Evolutionary conservation across 2,888 invertebrate genomes (phyloP), one percentile per base, ranked within the genome.

Genomic region (Cephus spinipes): DNA sequence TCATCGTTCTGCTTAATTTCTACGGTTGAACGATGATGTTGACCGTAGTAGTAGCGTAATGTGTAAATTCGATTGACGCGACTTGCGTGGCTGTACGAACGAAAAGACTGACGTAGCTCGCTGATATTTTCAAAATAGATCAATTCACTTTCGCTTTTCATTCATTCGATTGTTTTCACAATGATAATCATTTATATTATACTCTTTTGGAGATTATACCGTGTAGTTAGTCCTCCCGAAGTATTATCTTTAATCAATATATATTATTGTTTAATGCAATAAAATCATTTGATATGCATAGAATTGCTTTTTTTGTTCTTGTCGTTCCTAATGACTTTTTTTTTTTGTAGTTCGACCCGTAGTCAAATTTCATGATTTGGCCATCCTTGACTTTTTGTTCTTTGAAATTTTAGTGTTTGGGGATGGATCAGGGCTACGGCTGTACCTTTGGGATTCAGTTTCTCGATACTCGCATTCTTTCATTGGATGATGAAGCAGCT

Each of bases 401-500:
- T 71, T 71, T 71, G 12, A 31, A 71, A 79, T 85, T 85, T 1
- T 92, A 96, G 96, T 87, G 88, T 96, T 30, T 94, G 95, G 94
- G 94, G 94, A 77, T 96, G 96, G 96, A 92, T 96, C 79, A 95
- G 94, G 91, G 96, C 96, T 12, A 95, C 96, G 4, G 94, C 94
- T 30, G 93, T 96, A 77, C 97, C 97, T n/a, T 91, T 97, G n/a
- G 93, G 94, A 75, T 96, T 96, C 92, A 97, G 97, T 0, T 95
- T 97, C 86, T 93, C 94, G 0, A 94, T 97, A 79, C 92, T 97
- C 79, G 94, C 93, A 68, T 94, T 96, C 87, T 96, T 97, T 87
- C 96, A 96, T 85, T 96, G 95, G 93, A 95, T 96, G 92, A 95
- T 96, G 89, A 93, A 93, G 80, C 95, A 96, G 90, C 92, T 96